A percentile compares a stretch with the other conserved stretches of the same genome.
phyloP scores from a whole-genome alignment of 2,797 vertebrate genomes.

The Catostomus latipinnis region DNA sequence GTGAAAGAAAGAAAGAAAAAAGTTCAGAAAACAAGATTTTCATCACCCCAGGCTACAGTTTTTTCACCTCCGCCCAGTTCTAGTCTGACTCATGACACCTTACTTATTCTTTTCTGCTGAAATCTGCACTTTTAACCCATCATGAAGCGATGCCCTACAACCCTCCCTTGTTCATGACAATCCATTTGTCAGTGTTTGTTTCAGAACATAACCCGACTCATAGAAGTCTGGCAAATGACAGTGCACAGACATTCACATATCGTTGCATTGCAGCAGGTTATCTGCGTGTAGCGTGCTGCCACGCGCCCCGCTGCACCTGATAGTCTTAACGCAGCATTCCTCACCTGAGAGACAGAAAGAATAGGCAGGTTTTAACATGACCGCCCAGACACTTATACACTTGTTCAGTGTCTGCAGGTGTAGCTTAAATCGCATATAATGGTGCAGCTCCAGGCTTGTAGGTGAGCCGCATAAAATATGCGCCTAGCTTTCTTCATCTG shows the following conservation, averaged over 20 bases:
- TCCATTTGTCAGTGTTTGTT: not conserved
- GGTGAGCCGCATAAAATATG: constrained; percentile 21
- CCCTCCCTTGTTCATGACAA: not conserved
- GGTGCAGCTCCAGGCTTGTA: constrained; percentile 48
- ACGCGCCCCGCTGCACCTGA: constrained; percentile 96
- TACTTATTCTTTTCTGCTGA: constrained; percentile 60
- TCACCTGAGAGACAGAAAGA: constrained; percentile 75
- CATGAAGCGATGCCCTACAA: not conserved
- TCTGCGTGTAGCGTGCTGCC: constrained; percentile 88
- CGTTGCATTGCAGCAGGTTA: constrained; percentile 78
- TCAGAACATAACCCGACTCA: not conserved
- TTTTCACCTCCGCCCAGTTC: constrained; percentile 76
- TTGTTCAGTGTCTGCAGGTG: constrained; percentile 96
- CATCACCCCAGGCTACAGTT: constrained; percentile 75
- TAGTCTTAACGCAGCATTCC: constrained; percentile 95
- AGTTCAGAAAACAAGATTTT: constrained; percentile 61
- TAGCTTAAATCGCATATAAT: constrained; percentile 74
- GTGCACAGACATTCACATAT: constrained; percentile 47
- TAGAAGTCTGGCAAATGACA: constrained; percentile 55
- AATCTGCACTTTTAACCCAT: constrained; percentile 46
- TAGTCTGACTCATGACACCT: constrained; percentile 17
- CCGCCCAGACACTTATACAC: constrained; percentile 91
- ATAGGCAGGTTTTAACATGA: constrained; percentile 85
- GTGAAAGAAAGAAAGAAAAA: constrained; percentile 1
- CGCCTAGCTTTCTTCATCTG: not conserved